Percentiles rank a stretch among this genome's conserved stretches.
phyloP scores from a whole-genome alignment of 2,113 vertebrate species.

The Cyanocitta stelleri region DNA sequence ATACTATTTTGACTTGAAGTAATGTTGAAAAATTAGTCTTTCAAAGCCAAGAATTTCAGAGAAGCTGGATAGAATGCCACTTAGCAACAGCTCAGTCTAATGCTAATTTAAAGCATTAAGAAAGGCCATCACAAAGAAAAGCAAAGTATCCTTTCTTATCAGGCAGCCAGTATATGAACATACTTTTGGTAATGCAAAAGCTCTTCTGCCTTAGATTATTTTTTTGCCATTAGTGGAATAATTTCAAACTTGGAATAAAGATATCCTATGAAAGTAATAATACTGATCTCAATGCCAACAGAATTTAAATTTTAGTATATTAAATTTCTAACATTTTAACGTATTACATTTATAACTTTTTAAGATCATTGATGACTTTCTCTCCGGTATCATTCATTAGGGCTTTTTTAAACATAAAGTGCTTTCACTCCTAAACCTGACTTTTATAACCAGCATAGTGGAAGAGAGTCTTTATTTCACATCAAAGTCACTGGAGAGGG shows the following conservation, averaged over 20 bases:
- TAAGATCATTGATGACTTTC: neutral
- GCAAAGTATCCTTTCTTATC: neutral
- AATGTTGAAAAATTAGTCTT: neutral
- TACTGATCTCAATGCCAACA: neutral
- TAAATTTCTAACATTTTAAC: neutral
- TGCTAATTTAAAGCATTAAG: neutral
- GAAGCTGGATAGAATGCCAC: neutral
- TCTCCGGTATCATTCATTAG: neutral
- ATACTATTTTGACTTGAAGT: neutral
- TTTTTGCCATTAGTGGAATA: neutral
- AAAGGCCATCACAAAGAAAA: neutral
- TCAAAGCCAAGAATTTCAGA: constrained; percentile 19
- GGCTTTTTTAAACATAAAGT: neutral
- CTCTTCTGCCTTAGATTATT: neutral
- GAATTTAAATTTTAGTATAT: neutral
- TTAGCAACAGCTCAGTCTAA: neutral
- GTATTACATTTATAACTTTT: neutral
- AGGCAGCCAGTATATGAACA: neutral
- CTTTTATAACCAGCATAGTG: neutral
- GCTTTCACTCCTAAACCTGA: neutral
- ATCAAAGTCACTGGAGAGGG: neutral
- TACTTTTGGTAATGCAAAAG: neutral
- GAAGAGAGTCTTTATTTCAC: neutral
- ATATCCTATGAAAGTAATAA: neutral
- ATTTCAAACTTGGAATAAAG: neutral